These are phyloP conservation scores for Drosophila merina DNA, from an alignment of 2,888 invertebrate genomes.

Conservation along the genomic window DNA sequence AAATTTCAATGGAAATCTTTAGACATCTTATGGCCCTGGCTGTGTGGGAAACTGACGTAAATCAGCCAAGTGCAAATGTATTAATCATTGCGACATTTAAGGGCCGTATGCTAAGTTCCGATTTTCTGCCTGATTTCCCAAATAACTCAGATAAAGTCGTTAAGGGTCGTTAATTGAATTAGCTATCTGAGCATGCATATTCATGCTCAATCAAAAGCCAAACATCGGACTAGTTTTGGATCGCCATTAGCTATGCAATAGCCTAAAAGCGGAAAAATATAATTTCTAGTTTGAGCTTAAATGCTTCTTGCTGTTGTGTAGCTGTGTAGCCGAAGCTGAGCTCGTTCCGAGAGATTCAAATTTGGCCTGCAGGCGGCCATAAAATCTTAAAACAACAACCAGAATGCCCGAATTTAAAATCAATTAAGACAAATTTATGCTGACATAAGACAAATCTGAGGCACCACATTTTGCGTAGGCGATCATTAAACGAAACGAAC, in stretches of 20 bases:
- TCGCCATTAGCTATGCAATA: slow-evolving; percentile 62
- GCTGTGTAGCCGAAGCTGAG: slow-evolving; percentile 3
- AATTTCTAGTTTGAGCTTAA: slow-evolving; percentile 49
- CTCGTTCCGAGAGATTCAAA: slow-evolving; percentile 43
- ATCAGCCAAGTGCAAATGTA: slow-evolving; percentile 36
- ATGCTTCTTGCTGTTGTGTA: slow-evolving; percentile 23
- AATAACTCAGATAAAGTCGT: slow-evolving; percentile 60
- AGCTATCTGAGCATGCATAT: slow-evolving; percentile 69
- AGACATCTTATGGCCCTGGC: slow-evolving; percentile 4
- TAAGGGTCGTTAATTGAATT: slow-evolving; percentile 70
- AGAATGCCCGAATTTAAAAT: slow-evolving; percentile 73
- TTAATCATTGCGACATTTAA: slow-evolving; percentile 37
- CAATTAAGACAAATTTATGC: slow-evolving; percentile 77
- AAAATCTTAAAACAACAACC: slow-evolving; percentile 34
- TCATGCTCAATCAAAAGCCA: slow-evolving; percentile 66
- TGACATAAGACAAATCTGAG: slow-evolving; percentile 71
- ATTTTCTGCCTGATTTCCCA: slow-evolving; percentile 30
- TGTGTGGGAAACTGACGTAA: too few relatives aligned
- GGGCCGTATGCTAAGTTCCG: slow-evolving; percentile 3
- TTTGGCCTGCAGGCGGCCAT: slow-evolving; percentile 64
- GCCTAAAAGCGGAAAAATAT: slow-evolving; percentile 58
- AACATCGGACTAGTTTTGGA: slow-evolving; percentile 37
- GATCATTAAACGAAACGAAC: slow-evolving; percentile 59
- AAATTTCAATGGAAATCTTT: slow-evolving; percentile 8
- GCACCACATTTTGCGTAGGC: slow-evolving; percentile 60